Evolutionary conservation across 2,113 vertebrate genomes (phyloP).

Genomic region (Sylvilagus bachmani): DNA sequence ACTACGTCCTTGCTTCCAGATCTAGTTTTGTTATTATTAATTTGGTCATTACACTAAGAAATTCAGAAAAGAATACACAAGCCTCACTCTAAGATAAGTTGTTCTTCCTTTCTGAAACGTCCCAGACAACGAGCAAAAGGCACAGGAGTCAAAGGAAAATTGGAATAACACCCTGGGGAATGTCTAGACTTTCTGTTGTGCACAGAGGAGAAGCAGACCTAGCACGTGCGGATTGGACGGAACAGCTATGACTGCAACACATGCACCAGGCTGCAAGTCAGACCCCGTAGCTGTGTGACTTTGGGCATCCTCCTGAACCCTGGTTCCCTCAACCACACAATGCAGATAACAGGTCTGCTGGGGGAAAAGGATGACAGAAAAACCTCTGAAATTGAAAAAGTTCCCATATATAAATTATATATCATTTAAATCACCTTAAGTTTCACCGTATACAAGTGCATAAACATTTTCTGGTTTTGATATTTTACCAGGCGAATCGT

Average conservation of each 20-base stretch:
- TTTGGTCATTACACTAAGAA: background rate
- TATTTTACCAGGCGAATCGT: background rate
- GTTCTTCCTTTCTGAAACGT: constrained; percentile 32
- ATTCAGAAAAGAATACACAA: background rate
- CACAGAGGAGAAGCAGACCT: background rate
- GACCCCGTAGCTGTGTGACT: background rate
- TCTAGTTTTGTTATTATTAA: constrained; percentile 2
- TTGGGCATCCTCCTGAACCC: background rate
- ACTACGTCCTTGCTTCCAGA: background rate
- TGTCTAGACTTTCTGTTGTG: background rate
- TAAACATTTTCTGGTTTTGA: constrained; percentile 48
- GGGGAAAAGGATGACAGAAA: background rate
- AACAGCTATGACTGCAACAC: background rate
- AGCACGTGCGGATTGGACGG: background rate
- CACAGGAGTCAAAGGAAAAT: background rate
- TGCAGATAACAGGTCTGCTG: background rate
- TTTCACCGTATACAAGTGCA: background rate
- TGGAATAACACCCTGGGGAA: background rate
- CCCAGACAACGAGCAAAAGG: constrained; percentile 7
- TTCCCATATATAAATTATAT: constrained; percentile 37
- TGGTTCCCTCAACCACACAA: background rate
- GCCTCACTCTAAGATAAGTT: background rate
- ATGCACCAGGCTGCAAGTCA: background rate
- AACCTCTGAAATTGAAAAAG: constrained; percentile 15
- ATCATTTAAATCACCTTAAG: background rate